These are phyloP conservation scores for Rhopalosiphum nymphaeae DNA, from an alignment of 2,888 invertebrate genomes.

Conservation along the genomic window DNA sequence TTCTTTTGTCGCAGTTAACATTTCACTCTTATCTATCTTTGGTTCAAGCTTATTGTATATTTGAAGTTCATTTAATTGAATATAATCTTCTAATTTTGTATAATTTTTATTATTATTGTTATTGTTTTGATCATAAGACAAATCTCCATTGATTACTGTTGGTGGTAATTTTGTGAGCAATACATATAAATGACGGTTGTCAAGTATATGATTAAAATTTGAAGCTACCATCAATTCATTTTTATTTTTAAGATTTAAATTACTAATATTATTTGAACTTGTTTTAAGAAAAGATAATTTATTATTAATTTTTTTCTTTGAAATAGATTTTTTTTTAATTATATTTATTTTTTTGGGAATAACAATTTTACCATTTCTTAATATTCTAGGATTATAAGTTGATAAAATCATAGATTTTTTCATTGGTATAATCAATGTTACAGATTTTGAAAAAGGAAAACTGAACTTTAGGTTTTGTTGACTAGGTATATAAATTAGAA, in stretches of 20 bases:
- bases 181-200: not conserved
- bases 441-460: not conserved
- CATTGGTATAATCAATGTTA: conserved; percentile 20
- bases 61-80: conserved; percentile 50
- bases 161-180: conserved; percentile 13
- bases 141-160: not conserved
- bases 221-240: not conserved
- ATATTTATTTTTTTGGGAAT: not conserved
- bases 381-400: not conserved
- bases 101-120: conserved; percentile 58
- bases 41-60: conserved; percentile 43
- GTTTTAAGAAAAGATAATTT: conserved; percentile 17
- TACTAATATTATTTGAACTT: not conserved
- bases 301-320: not conserved
- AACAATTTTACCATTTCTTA: conserved; percentile 47
- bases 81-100: conserved; percentile 57
- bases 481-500: not conserved
- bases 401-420: not conserved
- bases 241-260: not conserved
- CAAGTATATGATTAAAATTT: not conserved
- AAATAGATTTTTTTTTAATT: not conserved
- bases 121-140: not conserved
- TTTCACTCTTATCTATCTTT: not conserved
- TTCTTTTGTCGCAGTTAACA: not conserved
- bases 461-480: not conserved